phyloP scores from a whole-genome alignment of 1,140 invertebrate species.

The Hydropsyche tenuis region DNA sequence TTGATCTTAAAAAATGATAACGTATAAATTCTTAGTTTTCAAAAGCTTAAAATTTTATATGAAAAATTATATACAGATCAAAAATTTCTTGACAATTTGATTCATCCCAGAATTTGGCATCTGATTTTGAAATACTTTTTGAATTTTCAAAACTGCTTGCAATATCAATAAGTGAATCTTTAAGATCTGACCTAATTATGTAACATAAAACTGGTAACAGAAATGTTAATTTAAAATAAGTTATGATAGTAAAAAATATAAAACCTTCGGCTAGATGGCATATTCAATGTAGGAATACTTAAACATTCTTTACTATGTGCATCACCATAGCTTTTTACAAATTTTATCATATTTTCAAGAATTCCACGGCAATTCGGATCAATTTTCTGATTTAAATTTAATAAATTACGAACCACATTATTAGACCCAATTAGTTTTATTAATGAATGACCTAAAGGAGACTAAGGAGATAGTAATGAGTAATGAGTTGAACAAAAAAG shows the following conservation, averaged over 20 bases:
- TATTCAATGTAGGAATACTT: conserved; percentile 28
- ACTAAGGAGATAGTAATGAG: conserved; percentile 32
- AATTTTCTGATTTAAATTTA: conserved; percentile 17
- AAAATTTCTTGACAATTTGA: not conserved
- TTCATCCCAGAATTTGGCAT: not conserved
- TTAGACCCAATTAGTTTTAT: conserved; percentile 32
- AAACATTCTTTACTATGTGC: not conserved
- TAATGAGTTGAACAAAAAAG: not conserved
- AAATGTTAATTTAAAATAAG: not conserved
- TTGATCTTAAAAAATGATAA: conserved; percentile 45
- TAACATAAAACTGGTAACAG: not conserved
- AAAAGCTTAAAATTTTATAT: not conserved
- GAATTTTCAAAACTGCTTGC: not conserved
- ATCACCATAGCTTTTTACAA: not conserved
- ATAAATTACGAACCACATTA: conserved; percentile 20
- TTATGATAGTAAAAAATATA: no score
- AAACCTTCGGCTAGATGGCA: conserved; percentile 46
- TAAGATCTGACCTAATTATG: not conserved
- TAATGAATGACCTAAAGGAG: conserved; percentile 20
- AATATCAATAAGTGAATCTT: not conserved
- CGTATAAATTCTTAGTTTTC: not conserved
- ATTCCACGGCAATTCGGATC: not conserved
- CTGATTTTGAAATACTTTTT: no score
- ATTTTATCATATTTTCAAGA: conserved; percentile 37
- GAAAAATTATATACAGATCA: not conserved